phyloP scores from a whole-genome alignment of 1,140 invertebrate genomes.

The Caerostris darwini region DNA sequence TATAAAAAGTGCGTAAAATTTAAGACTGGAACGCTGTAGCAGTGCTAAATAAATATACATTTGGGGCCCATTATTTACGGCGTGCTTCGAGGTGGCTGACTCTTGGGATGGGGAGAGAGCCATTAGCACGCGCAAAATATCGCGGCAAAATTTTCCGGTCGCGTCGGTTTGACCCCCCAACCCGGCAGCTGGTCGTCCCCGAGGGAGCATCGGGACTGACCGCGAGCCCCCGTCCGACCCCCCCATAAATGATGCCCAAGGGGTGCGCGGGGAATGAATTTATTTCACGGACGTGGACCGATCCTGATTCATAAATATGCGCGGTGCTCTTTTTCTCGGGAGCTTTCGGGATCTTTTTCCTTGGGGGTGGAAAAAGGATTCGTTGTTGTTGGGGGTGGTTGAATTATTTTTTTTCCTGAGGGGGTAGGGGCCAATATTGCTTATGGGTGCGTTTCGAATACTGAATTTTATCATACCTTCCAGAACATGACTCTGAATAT shows the following conservation, averaged over 20 bases:
- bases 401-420: neutral
- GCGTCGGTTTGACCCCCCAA: constrained; percentile 68
- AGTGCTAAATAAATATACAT: constrained; percentile 70
- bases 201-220: constrained; percentile 45
- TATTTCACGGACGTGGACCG: constrained; percentile 71
- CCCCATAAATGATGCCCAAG: constrained; percentile 66
- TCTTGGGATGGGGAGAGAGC: neutral
- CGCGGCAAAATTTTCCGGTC: constrained; percentile 69
- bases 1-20: constrained; percentile 16
- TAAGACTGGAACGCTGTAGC: constrained; percentile 9
- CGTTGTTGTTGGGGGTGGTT: neutral
- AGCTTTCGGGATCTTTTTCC: neutral
- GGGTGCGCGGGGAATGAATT: constrained; percentile 52
- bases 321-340: neutral
- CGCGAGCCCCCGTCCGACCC: constrained; percentile 49
- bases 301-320: constrained; percentile 66
- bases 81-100: neutral
- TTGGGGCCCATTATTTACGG: constrained; percentile 73
- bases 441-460: too few species aligned
- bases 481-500: too few species aligned
- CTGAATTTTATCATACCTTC: too few species aligned
- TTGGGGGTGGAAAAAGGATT: neutral
- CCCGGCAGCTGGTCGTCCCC: constrained; percentile 47
- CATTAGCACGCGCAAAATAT: constrained; percentile 71
- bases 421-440: neutral